Evolutionary conservation across 2,797 vertebrate genomes (phyloP).

Genomic region (Uromys caudimaculatus): DNA sequence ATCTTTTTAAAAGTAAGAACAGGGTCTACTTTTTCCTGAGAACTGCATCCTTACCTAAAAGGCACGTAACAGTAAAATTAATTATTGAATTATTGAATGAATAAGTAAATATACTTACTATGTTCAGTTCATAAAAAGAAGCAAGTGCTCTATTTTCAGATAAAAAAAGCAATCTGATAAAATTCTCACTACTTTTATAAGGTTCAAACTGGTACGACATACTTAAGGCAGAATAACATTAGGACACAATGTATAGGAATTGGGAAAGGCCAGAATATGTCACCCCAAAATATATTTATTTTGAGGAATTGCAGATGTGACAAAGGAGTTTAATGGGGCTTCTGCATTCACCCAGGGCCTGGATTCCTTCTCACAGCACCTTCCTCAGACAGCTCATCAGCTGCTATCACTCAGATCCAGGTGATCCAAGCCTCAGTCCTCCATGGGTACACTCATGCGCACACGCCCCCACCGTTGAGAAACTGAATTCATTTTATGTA

Average conservation of each 20-base stretch:
- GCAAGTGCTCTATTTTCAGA: background rate
- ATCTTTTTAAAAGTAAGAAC: background rate
- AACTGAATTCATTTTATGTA: too few relatives aligned
- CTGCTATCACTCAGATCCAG: background rate
- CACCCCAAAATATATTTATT: background rate
- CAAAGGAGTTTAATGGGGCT: background rate
- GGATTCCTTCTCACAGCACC: background rate
- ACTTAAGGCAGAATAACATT: background rate
- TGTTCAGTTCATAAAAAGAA: background rate
- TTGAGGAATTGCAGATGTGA: background rate
- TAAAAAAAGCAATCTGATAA: background rate
- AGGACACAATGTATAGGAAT: background rate
- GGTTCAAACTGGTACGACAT: background rate
- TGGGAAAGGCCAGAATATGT: background rate
- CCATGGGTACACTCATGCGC: background rate
- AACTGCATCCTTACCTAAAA: background rate
- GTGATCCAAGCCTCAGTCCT: background rate
- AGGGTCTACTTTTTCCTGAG: background rate
- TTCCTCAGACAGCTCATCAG: background rate
- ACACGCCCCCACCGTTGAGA: background rate
- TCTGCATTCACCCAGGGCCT: background rate
- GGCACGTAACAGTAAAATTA: background rate
- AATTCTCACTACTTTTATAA: background rate
- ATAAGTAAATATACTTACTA: background rate
- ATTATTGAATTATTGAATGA: background rate